A percentile compares a stretch with the other conserved stretches of the same genome.
Evolutionary conservation across 2,888 invertebrate genomes (phyloP).

Genomic region (Pterostichus madidus): DNA sequence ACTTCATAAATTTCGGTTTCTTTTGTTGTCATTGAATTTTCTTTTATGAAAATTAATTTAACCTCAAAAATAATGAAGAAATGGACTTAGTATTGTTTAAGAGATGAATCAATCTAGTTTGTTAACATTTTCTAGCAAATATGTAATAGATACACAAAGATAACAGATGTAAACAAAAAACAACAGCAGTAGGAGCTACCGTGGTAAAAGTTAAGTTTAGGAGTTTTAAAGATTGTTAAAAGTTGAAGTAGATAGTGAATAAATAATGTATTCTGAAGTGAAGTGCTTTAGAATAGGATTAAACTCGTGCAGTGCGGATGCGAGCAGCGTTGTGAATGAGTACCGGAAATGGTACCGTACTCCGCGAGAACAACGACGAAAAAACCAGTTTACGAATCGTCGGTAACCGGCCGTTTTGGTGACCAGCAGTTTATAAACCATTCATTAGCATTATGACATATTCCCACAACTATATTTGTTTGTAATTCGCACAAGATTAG

Average conservation of each 20-base stretch:
- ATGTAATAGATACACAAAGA: background rate
- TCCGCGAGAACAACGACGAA: slow-evolving; percentile 46
- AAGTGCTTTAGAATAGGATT: slow-evolving; percentile 39
- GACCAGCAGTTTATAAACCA: slow-evolving; percentile 49
- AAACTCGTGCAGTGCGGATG: slow-evolving; percentile 51
- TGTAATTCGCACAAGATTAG: slow-evolving; percentile 4
- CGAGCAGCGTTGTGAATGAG: slow-evolving; percentile 50
- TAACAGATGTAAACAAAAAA: slow-evolving; percentile 15
- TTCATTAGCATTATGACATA: slow-evolving; percentile 53
- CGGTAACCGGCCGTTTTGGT: slow-evolving; percentile 44
- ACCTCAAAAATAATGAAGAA: background rate
- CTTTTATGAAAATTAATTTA: background rate
- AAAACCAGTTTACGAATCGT: slow-evolving; percentile 53
- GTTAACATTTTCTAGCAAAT: background rate
- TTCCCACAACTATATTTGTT: slow-evolving; percentile 20
- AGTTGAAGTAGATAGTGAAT: background rate
- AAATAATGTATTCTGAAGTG: slow-evolving; percentile 38
- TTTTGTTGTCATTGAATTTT: background rate
- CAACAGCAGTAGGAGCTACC: background rate
- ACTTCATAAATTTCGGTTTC: background rate
- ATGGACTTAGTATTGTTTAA: background rate
- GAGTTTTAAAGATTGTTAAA: no score
- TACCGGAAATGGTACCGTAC: slow-evolving; percentile 53
- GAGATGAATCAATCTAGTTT: background rate
- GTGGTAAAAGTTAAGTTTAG: no score